These are phyloP conservation scores for Burhinus oedicnemus DNA, from an alignment of 2,113 vertebrate species.

Conservation along the genomic window DNA sequence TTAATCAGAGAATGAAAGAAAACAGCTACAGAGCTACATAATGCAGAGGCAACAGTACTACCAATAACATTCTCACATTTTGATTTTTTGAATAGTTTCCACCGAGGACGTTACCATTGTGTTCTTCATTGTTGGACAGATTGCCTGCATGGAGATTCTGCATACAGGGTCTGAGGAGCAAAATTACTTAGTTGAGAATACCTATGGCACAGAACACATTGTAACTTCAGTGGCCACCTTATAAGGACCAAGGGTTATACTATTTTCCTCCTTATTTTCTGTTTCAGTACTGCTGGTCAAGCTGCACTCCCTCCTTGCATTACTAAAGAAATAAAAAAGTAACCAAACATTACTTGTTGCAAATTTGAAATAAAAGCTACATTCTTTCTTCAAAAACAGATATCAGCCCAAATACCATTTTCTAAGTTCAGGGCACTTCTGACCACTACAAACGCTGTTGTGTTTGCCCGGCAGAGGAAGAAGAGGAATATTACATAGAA, in stretches of 20 bases:
- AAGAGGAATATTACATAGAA: background rate
- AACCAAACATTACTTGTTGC: background rate
- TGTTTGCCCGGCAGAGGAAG: background rate
- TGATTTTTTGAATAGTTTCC: background rate
- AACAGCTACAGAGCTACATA: background rate
- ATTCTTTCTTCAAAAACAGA: background rate
- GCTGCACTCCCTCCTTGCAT: background rate
- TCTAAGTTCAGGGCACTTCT: background rate
- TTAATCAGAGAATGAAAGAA: background rate
- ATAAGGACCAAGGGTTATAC: background rate
- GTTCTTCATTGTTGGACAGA: background rate
- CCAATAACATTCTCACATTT: background rate
- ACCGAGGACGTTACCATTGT: background rate
- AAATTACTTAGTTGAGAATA: background rate
- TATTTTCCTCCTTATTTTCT: background rate
- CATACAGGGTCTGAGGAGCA: background rate
- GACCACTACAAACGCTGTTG: background rate
- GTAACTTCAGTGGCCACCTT: background rate
- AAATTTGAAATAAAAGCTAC: background rate
- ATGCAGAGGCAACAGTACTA: background rate
- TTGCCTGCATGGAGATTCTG: background rate
- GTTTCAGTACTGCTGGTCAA: background rate
- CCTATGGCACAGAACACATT: background rate
- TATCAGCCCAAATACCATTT: background rate
- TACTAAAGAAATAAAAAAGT: background rate